Conservation (phyloP, 2,113 vertebrate genomes). For the Stomatorhinus ivindoensis region DNA sequence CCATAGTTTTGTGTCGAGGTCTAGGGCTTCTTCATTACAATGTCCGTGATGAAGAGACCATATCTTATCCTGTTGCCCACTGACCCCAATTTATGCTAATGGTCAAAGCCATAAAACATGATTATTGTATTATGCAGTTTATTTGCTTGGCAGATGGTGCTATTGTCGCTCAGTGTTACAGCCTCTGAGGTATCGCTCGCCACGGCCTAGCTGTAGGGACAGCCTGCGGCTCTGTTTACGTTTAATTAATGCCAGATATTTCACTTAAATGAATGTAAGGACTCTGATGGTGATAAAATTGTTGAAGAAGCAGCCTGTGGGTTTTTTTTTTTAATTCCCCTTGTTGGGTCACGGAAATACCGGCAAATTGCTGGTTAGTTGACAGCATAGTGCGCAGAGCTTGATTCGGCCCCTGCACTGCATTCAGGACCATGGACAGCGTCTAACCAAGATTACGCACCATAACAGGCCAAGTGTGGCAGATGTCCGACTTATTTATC, state of each 20-base stretch:
- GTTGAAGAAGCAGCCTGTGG: neutral
- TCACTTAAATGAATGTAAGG: neutral
- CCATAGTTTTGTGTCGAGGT: neutral
- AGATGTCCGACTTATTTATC: neutral
- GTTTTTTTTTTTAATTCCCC: neutral
- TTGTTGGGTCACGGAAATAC: neutral
- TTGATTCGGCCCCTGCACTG: neutral
- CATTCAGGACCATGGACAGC: conserved; percentile 5
- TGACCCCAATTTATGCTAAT: conserved; percentile 7
- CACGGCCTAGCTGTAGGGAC: neutral
- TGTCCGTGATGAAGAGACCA: neutral
- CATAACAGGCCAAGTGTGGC: neutral
- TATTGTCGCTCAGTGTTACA: neutral
- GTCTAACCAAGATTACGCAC: neutral
- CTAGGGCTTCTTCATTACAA: neutral
- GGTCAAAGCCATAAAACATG: conserved; percentile 2
- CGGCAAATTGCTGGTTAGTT: neutral
- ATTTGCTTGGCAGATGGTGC: conserved; percentile 5
- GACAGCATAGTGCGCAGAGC: neutral
- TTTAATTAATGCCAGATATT: conserved; percentile 8
- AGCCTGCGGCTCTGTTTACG: neutral
- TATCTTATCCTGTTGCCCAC: neutral
- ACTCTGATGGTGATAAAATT: neutral
- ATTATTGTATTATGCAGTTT: neutral
- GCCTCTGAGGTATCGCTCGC: neutral